Percentiles rank a stretch among this genome's conserved stretches.
These are phyloP conservation scores for Sphaerodactylus townsendi DNA, from an alignment of 2,113 vertebrate genomes.

Conservation along the genomic window DNA sequence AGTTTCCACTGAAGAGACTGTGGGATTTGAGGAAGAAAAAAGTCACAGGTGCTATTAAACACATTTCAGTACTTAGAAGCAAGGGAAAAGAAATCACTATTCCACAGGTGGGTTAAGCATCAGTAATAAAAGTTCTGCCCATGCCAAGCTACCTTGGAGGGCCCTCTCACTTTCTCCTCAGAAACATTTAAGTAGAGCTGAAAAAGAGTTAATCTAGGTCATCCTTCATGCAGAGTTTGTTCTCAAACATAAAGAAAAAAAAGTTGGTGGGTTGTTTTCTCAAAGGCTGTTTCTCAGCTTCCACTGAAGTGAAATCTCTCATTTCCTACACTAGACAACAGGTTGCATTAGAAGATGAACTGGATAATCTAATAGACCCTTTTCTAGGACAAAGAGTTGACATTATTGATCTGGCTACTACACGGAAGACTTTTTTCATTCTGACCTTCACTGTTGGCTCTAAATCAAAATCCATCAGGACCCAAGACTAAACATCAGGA, in stretches of 20 bases:
- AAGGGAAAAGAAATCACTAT: neutral
- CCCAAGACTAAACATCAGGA: rapidly evolving
- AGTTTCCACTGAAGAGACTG: conserved; percentile 19
- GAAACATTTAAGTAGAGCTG: conserved; percentile 28
- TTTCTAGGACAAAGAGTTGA: neutral
- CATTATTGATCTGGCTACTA: neutral
- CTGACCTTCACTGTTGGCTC: neutral
- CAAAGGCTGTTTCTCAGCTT: neutral
- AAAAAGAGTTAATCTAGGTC: no score
- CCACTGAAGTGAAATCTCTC: neutral
- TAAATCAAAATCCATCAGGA: conserved; percentile 18
- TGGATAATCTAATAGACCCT: neutral
- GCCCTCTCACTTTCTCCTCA: neutral
- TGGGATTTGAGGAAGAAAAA: neutral
- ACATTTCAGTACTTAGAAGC: neutral
- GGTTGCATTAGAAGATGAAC: neutral
- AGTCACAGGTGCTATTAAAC: neutral
- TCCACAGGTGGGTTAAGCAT: neutral
- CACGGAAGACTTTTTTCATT: neutral
- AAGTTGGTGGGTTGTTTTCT: neutral
- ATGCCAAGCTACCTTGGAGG: neutral
- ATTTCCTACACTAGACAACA: neutral
- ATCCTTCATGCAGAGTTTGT: neutral
- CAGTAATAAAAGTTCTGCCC: neutral
- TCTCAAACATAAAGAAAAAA: no score